These are phyloP conservation scores for Tyrannus savana DNA, from an alignment of 2,113 vertebrate species.

Conservation along the genomic window DNA sequence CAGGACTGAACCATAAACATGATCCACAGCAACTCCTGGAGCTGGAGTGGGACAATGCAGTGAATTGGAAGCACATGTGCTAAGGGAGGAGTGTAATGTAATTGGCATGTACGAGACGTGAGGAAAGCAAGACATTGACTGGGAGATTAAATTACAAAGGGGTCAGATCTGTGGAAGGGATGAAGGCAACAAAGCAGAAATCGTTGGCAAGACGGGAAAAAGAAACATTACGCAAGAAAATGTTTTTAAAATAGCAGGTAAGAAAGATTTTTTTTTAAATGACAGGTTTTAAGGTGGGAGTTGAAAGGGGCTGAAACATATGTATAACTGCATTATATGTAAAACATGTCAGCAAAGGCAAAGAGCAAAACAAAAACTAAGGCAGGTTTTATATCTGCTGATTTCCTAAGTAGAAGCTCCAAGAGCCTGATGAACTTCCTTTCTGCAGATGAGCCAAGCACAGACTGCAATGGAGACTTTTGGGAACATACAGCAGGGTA, in stretches of 20 bases:
- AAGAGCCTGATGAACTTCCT: background rate
- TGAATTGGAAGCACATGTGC: conserved; percentile 50
- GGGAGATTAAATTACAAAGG: conserved; percentile 17
- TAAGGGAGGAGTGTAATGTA: background rate
- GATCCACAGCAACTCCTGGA: background rate
- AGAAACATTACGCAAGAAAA: conserved; percentile 8
- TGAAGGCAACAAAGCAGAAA: background rate
- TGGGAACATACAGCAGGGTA: background rate
- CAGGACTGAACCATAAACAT: background rate
- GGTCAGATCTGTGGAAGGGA: background rate
- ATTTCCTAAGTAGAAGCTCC: background rate
- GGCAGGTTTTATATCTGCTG: background rate
- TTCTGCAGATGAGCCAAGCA: background rate
- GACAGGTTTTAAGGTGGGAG: background rate
- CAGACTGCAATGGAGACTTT: background rate
- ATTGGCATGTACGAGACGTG: background rate
- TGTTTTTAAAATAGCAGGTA: background rate
- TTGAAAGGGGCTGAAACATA: background rate
- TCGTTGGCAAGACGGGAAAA: background rate
- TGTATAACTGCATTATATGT: background rate
- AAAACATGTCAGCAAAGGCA: background rate
- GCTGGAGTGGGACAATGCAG: background rate
- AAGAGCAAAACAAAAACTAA: background rate
- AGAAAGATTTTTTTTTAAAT: background rate
- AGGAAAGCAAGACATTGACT: conserved; percentile 27